Evolutionary conservation across 2,888 invertebrate species (phyloP), one percentile per base, ranked within the genome.

Genomic region (Morinoia aosen): DNA sequence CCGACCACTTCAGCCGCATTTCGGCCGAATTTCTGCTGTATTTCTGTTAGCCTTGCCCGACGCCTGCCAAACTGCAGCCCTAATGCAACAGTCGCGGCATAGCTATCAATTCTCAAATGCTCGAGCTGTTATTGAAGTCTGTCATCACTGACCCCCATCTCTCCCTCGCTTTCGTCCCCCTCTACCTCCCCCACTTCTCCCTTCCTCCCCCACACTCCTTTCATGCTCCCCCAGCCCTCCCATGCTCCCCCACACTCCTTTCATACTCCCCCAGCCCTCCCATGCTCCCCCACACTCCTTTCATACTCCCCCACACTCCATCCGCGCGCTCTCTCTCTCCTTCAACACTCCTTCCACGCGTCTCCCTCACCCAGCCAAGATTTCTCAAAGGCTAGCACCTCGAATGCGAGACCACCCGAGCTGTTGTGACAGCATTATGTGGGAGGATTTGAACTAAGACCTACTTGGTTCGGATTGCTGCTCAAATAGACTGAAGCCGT

Each of bases 71-170:
- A 76, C 76, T 76, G 76, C 76, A 76, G 76, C 33, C 76, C 76
- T 25, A 76, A 76, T 76, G 76, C 76, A 76, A 76, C 76, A 76
- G 40, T 40, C 90, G 39, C 39, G 12, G 90, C 33, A 90, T 16
- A 39, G 90, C 90, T 48, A 90, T 90, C 90, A 90, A 48, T 90
- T 90, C 90, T 48, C 40, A 90, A 90, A 90, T 90, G 90, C 90
- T 90, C 40, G 40, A 90, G 90, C 90, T 90, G 90, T 90, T 90
- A 90, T 90, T 90, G 90, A 90, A 90, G 90, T 48, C 90, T 90
- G 90, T 90, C 90, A 48, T 90, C 90, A 40, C 90, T 39, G 14
- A 12, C 90, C 12, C 76, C 76, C 76, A 10, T 33, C 76, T 33
- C 33, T 33, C 76, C 8, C 48, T 48, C 48, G 48, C 48, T 48